A percentile compares a stretch with the other conserved stretches of the same genome.
Evolutionary conservation across 2,888 invertebrate species (phyloP).

Genomic region (Harpalus rubripes): DNA sequence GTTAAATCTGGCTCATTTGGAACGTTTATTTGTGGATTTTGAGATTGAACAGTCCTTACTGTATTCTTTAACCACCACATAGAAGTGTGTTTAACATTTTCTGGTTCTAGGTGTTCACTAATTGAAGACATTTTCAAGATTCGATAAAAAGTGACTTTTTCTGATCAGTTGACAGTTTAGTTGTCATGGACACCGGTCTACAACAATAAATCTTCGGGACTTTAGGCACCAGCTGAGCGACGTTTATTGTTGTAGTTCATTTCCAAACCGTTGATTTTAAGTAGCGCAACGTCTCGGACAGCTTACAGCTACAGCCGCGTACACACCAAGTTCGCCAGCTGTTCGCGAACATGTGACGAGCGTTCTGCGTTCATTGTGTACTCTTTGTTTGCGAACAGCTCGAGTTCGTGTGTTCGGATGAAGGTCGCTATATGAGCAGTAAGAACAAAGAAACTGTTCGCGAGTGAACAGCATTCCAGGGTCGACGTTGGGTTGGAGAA

Average conservation of each 20-base stretch:
- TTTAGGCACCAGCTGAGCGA: constrained; percentile 14
- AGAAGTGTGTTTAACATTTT: constrained; percentile 61
- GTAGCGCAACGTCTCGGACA: neutral
- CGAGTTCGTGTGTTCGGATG: too few relatives aligned
- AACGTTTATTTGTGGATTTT: constrained; percentile 58
- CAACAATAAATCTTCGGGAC: neutral
- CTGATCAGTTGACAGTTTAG: constrained; percentile 26
- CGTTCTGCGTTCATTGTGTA: too few relatives aligned
- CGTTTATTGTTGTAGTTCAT: constrained; percentile 1
- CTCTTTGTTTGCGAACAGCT: too few relatives aligned
- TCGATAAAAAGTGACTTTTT: constrained; percentile 10
- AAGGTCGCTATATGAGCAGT: too few relatives aligned
- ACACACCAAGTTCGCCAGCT: too few relatives aligned
- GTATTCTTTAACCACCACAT: constrained; percentile 65
- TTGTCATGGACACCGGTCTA: constrained; percentile 33
- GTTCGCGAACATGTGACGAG: too few relatives aligned
- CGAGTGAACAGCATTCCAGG: too few relatives aligned
- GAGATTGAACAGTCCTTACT: constrained; percentile 34
- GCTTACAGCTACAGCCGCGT: too few relatives aligned
- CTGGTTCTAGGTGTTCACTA: constrained; percentile 60
- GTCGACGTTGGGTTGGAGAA: too few relatives aligned
- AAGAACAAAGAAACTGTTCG: too few relatives aligned
- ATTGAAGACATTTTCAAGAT: constrained; percentile 59
- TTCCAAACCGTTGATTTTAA: neutral
- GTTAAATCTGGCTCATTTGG: constrained; percentile 53